Evolutionary conservation across 1,140 invertebrate species (phyloP), one percentile per base, ranked within the genome.

Genomic region (Tetragnatha versicolor): DNA sequence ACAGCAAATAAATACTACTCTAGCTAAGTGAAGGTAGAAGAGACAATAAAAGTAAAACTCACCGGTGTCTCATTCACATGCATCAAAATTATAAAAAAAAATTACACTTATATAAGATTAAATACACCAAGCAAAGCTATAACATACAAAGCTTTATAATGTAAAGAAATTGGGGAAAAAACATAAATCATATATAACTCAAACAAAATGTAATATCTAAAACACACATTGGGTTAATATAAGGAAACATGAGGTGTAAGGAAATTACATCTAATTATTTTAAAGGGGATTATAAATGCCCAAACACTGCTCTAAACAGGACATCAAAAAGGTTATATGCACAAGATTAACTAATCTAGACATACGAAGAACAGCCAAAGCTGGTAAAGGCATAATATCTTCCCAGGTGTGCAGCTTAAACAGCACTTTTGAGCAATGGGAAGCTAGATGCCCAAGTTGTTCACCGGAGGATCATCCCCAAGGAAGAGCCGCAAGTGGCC

Each of bases 401-500:
- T 60, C 53, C 69, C 51, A 49, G 29, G 27, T 7, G 0, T 45
- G 37, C 45, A 10, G 42, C 5, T 49, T 68, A 7, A 35, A 55
- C 25, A n/a, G 53, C 47, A 49, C 27, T 6, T 33, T 9, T 47
- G 42, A 60, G 37, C 17, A 31, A 10, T 29, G 51, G 58, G 31
- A 75, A 49, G 20, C 5, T 55, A 7, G 22, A 3, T 2, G 27
- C n/a, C 53, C 33, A n/a, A 14, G 27, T 47, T 25, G 33, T 35
- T 75, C 70, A 75, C 70, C 70, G 70, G 70, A 47, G 20, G 61
- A 49, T 75, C 72, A 75, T 75, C 72, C 72, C 60, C 20, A 39
- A 63, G 33, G 25, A 17, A 7, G 49, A 7, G 25, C 33, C 3
- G 14, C 27, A n/a, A n/a, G n/a, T n/a, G n/a, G n/a, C n/a, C n/a